Evolutionary conservation across 2,888 invertebrate genomes (phyloP), one percentile per base, ranked within the genome.

Genomic region (Diadromus collaris): DNA sequence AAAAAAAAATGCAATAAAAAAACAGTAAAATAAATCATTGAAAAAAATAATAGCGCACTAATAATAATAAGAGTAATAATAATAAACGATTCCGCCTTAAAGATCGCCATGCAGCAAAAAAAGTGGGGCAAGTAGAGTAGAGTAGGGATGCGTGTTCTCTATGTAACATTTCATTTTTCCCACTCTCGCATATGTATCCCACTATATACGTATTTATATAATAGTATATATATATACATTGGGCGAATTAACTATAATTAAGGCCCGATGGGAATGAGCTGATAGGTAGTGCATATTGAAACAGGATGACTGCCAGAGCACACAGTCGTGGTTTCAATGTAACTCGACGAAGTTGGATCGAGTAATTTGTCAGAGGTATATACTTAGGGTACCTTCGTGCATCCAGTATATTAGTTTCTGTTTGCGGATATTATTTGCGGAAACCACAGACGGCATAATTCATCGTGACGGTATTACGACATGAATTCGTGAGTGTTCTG

Each of bases 371-470:
- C 13, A 16, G 38, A 21, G 29, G 61, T 38, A 54, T 38, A 54
- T 54, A 51, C 38, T 51, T 72, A 29, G 29, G 21, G 21, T 51
- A 24, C n/a, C 56, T 32, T 32, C 29, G 27, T 61, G 24, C 34
- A 32, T 48, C 46, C 24, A n/a, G 19, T n/a, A 21, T 48, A 24
- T 34, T 10, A 46, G 44, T 64, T 46, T 72, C 56, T 29, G n/a
- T 67, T 51, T 24, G 60, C 27, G 38, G 51, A 58, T 54, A 21
- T 46, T 58, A 61, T 71, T 24, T 51, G 21, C 27, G 38, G 34
- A 38, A 73, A 73, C 65, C 46, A 19, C 58, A 21, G 24, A 27
- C 6, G 10, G 29, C 41, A 67, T 54, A 48, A 54, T 56, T 67
- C 56, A n/a, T 56, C 27, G 6, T 6, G 29, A 56, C 27, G 16